These are phyloP conservation scores for Helostoma temminkii DNA, from an alignment of 2,797 vertebrate genomes.

Conservation along the genomic window DNA sequence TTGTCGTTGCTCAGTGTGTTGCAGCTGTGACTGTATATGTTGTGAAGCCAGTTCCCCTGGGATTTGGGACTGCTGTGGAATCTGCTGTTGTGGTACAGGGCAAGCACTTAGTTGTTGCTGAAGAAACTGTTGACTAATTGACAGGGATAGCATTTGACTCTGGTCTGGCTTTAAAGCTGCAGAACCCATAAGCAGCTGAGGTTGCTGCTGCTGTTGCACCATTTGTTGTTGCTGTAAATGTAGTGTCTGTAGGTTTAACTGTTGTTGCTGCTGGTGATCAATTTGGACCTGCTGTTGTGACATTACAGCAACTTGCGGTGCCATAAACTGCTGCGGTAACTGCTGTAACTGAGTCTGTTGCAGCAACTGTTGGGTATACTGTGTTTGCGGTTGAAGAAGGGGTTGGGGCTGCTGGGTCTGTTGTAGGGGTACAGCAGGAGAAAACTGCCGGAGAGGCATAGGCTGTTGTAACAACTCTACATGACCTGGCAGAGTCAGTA, in stretches of 20 bases:
- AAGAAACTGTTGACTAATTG: constrained; percentile 72
- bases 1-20: constrained; percentile 71
- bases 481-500: constrained; percentile 41
- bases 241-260: constrained; percentile 62
- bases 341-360: constrained; percentile 71
- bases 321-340: constrained; percentile 56
- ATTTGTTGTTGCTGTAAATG: constrained; percentile 71
- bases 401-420: constrained; percentile 61
- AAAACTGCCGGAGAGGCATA: constrained; percentile 59
- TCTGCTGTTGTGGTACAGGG: constrained; percentile 58
- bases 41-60: constrained; percentile 63
- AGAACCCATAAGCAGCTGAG: constrained; percentile 59
- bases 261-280: constrained; percentile 69
- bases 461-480: constrained; percentile 61
- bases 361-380: constrained; percentile 56
- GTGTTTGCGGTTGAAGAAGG: constrained; percentile 64
- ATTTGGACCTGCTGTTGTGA: constrained; percentile 60
- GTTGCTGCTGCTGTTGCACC: constrained; percentile 68
- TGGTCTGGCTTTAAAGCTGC: constrained; percentile 62
- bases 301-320: constrained; percentile 46
- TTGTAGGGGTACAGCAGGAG: constrained; percentile 53
- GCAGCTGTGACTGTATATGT: constrained; percentile 58
- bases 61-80: constrained; percentile 60
- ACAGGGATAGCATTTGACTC: constrained; percentile 56
- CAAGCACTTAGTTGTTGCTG: constrained; percentile 65